Evolutionary conservation across 2,113 vertebrate genomes (phyloP).

Genomic region (Pygoscelis adeliae): DNA sequence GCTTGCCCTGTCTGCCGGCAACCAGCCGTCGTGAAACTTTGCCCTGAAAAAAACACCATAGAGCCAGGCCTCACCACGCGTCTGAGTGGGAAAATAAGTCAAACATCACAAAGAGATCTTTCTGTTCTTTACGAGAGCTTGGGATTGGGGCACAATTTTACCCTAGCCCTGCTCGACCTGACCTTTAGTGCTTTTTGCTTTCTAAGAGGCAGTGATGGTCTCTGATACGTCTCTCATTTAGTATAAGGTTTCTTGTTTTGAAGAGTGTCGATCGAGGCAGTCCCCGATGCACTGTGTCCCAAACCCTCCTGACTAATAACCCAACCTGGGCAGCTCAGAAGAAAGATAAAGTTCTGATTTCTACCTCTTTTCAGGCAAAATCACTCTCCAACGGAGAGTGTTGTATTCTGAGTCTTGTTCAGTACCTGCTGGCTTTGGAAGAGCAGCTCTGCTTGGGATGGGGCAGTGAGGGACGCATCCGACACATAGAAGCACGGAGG

Average conservation of each 20-base stretch:
- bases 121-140: not conserved
- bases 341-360: not conserved
- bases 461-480: not conserved
- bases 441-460: not conserved
- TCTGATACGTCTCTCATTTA: not conserved
- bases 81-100: not conserved
- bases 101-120: not conserved
- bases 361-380: not conserved
- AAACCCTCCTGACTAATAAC: not conserved
- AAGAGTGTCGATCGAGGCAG: fast-evolving
- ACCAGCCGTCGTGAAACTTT: not conserved
- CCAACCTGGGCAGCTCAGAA: not conserved
- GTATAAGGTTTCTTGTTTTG: not conserved
- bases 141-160: not conserved
- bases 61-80: fast-evolving
- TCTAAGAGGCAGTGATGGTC: not conserved
- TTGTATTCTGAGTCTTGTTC: not conserved
- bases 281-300: not conserved
- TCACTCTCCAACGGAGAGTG: not conserved
- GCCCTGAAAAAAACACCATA: not conserved
- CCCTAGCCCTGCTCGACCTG: not conserved
- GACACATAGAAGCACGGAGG: fast-evolving
- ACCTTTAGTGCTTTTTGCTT: not conserved
- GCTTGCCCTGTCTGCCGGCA: not conserved
- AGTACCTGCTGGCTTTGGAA: not conserved